phyloP scores from a whole-genome alignment of 2,113 vertebrate species.

The Psephotus haematonotus region DNA sequence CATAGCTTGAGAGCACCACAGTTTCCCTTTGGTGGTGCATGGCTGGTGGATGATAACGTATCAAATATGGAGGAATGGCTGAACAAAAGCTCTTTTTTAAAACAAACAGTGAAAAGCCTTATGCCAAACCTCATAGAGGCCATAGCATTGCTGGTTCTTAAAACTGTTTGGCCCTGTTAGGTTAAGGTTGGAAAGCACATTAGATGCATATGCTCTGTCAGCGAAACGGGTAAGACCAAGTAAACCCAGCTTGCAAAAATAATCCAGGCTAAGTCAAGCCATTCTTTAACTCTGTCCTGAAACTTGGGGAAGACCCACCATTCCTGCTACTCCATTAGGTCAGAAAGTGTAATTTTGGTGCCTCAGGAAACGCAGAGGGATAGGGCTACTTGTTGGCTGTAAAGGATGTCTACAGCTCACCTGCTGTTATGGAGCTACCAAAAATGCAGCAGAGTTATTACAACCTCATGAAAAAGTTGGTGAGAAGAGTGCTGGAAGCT shows the following conservation, averaged over 20 bases:
- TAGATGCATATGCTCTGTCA: not conserved
- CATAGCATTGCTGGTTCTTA: not conserved
- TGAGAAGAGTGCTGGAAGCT: not conserved
- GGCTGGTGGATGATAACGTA: not conserved
- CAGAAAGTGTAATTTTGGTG: not conserved
- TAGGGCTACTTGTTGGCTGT: not conserved
- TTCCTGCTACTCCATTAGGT: not conserved
- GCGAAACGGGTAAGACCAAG: not conserved
- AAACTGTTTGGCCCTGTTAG: not conserved
- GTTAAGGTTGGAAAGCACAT: not conserved
- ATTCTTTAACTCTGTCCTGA: not conserved
- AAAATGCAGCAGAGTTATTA: not conserved
- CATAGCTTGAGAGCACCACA: rapidly evolving
- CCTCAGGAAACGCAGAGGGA: not conserved
- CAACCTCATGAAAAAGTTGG: not conserved
- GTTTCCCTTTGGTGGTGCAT: not conserved
- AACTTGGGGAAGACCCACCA: not conserved
- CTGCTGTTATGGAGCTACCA: not conserved
- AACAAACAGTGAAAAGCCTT: not conserved
- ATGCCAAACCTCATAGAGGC: not conserved
- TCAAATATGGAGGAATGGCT: not conserved
- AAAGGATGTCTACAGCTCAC: not conserved
- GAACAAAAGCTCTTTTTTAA: constrained; percentile 1
- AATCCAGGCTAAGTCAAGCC: not conserved
- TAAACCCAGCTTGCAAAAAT: not conserved